Evolutionary conservation across 2,888 invertebrate species (phyloP).

Genomic region (Artemia sp.): DNA sequence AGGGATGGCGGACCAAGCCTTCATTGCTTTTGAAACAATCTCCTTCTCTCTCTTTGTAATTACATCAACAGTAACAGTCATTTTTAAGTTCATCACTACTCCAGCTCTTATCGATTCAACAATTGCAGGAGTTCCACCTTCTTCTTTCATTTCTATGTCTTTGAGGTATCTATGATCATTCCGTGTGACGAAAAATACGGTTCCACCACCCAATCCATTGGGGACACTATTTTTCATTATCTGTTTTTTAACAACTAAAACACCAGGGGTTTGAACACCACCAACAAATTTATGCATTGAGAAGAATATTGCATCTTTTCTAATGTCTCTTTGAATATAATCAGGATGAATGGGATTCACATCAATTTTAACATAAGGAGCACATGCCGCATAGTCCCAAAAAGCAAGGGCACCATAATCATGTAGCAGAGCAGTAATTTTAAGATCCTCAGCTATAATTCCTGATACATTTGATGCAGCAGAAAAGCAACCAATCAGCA

Average conservation of each 20-base stretch:
- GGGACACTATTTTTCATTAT: conserved; percentile 36
- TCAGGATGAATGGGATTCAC: conserved; percentile 64
- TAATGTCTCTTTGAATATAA: conserved; percentile 47
- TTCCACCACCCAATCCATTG: conserved; percentile 39
- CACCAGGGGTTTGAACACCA: conserved; percentile 65
- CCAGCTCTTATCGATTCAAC: conserved; percentile 68
- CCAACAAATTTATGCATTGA: conserved; percentile 80
- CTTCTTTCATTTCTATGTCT: conserved; percentile 48
- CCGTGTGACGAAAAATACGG: conserved; percentile 38
- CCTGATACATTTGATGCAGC: conserved; percentile 79
- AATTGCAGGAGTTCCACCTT: conserved; percentile 53
- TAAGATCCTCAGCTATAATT: conserved; percentile 62
- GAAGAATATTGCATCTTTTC: conserved; percentile 75
- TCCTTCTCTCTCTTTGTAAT: conserved; percentile 42
- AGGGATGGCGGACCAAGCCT: conserved; percentile 47
- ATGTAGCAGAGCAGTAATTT: conserved; percentile 60
- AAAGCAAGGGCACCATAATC: conserved; percentile 64
- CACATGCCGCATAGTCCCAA: conserved; percentile 73
- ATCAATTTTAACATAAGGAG: conserved; percentile 55
- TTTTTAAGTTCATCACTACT: conserved; percentile 65
- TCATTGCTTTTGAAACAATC: conserved; percentile 25
- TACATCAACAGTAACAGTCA: conserved; percentile 52
- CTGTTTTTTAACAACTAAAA: conserved; percentile 45
- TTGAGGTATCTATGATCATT: conserved; percentile 37
- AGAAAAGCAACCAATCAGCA: conserved; percentile 65